These are phyloP conservation scores for Megalurothrips usitatus DNA, from an alignment of 2,888 invertebrate species.

Conservation along the genomic window DNA sequence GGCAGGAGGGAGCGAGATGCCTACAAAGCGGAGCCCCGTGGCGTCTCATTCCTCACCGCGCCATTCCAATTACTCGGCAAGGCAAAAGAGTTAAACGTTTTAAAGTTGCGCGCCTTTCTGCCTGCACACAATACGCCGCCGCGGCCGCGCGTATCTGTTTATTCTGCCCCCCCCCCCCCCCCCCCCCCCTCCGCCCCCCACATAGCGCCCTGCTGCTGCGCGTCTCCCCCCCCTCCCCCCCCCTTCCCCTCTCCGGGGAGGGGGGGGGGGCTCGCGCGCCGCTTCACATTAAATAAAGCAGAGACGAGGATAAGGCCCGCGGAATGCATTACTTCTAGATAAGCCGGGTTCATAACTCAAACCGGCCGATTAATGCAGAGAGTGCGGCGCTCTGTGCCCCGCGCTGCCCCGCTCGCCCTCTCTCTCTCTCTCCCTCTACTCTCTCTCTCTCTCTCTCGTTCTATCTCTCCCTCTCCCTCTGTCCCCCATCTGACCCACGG, in stretches of 20 bases:
- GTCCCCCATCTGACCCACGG: too few relatives aligned
- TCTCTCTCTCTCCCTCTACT: too few relatives aligned
- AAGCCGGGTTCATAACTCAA: background rate
- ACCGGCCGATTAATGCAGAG: background rate
- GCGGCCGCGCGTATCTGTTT: background rate
- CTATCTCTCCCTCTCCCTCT: too few relatives aligned
- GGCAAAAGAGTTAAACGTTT: background rate
- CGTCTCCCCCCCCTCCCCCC: too few relatives aligned
- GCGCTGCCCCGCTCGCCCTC: too few relatives aligned
- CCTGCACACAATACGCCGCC: background rate
- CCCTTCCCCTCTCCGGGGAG: background rate
- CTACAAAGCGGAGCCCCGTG: background rate
- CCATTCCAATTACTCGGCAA: background rate
- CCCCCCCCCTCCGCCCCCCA: background rate
- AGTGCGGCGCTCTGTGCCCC: background rate
- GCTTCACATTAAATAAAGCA: background rate
- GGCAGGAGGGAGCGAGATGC: slow-evolving; percentile 30
- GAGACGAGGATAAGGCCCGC: background rate
- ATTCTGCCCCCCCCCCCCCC: background rate
- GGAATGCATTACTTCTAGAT: background rate
- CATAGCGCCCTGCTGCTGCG: too few relatives aligned
- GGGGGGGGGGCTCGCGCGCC: background rate
- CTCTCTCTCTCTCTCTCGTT: too few relatives aligned
- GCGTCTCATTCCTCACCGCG: background rate
- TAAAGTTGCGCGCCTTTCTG: background rate